Conservation (phyloP, 2,888 invertebrate genomes). For the Scrobipalpa costella region DNA sequence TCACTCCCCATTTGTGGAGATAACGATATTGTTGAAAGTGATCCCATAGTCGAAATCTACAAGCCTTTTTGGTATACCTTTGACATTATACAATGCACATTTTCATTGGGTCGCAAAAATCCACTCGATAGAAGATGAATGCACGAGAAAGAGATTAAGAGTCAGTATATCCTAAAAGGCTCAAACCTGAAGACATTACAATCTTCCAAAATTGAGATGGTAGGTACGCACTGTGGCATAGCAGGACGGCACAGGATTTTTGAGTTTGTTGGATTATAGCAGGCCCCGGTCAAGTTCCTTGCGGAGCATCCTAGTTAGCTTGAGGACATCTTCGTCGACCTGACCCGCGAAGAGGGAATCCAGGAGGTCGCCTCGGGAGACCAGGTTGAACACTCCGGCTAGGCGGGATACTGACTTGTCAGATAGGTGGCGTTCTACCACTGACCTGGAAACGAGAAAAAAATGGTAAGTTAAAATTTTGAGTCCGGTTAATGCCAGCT, state of each 20-base stretch:
- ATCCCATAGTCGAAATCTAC: slow-evolving; percentile 52
- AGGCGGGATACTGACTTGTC: slow-evolving; percentile 91
- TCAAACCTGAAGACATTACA: neutral
- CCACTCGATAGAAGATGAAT: too few relatives aligned
- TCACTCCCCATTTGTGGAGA: slow-evolving; percentile 74
- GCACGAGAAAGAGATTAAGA: neutral
- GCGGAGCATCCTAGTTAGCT: slow-evolving; percentile 71
- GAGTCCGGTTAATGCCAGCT: neutral
- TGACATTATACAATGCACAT: slow-evolving; percentile 1
- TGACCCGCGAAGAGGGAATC: slow-evolving; percentile 72
- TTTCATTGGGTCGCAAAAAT: too few relatives aligned
- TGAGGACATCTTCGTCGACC: slow-evolving; percentile 69
- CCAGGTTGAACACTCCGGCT: slow-evolving; percentile 86
- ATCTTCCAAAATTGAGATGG: slow-evolving; percentile 47
- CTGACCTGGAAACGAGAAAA: slow-evolving; percentile 68
- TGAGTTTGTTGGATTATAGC: slow-evolving; percentile 55
- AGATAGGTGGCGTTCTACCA: slow-evolving; percentile 90
- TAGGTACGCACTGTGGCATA: slow-evolving; percentile 49
- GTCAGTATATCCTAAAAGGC: neutral
- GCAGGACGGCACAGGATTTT: slow-evolving; percentile 63
- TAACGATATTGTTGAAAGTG: slow-evolving; percentile 61
- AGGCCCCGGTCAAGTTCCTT: slow-evolving; percentile 73
- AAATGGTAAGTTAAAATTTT: neutral
- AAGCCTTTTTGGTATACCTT: neutral
- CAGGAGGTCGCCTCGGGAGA: slow-evolving; percentile 67